These are phyloP conservation scores for Mamestra brassicae DNA, from an alignment of 2,888 invertebrate species.

Conservation along the genomic window DNA sequence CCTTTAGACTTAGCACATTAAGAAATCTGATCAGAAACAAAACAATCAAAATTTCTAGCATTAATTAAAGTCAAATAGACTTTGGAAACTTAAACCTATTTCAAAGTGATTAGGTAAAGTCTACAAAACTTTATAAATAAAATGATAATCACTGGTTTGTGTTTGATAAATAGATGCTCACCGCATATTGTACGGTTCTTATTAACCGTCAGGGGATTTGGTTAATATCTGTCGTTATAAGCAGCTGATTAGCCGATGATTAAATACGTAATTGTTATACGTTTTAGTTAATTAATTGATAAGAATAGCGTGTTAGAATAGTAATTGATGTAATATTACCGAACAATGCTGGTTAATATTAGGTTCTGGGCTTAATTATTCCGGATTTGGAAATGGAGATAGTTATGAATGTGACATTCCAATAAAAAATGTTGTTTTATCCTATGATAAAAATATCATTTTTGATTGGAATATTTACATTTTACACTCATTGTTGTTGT, in stretches of 20 bases:
- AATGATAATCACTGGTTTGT: constrained; percentile 20
- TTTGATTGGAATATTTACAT: too few relatives aligned
- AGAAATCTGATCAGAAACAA: constrained; percentile 10
- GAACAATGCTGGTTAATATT: constrained; percentile 1
- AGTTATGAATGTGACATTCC: not conserved
- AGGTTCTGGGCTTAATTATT: too few relatives aligned
- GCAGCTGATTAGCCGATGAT: constrained; percentile 31
- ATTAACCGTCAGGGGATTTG: constrained; percentile 7
- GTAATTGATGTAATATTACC: constrained; percentile 22
- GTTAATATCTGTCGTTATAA: not conserved
- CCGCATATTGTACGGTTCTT: constrained; percentile 3
- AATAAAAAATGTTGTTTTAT: too few relatives aligned
- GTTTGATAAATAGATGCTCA: constrained; percentile 27
- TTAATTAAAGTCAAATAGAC: constrained; percentile 28
- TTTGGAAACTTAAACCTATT: constrained; percentile 32
- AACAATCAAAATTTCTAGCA: constrained; percentile 25
- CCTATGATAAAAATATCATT: too few relatives aligned
- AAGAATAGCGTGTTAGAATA: not conserved
- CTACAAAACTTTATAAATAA: constrained; percentile 41
- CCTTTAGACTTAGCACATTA: not conserved
- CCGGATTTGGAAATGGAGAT: not conserved
- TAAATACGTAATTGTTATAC: constrained; percentile 19
- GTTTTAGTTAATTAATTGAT: constrained; percentile 24
- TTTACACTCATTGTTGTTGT: too few relatives aligned
- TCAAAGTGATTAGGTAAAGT: constrained; percentile 38